Base-by-base conservation (phyloP, 2,888 invertebrate species). In the Yponomeuta sedellus region DNA sequence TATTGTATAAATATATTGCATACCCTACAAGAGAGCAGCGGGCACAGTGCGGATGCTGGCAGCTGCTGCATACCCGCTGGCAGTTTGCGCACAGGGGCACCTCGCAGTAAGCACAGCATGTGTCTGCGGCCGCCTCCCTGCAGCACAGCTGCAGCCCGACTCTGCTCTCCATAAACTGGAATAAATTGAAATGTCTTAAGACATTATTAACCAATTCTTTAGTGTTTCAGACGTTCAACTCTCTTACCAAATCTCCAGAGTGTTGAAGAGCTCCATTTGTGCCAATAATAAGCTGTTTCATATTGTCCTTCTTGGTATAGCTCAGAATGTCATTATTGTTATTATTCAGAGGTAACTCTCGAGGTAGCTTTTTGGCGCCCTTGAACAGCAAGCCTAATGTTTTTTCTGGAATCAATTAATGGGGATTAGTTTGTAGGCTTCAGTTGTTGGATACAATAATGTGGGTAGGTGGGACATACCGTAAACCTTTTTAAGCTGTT, bases 251-350 rank as follows among this genome's bases (percentile, higher is more conserved):
- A 69, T 70, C 75, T 56, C 82, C 82, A 52, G 81, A 75, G 71
- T 79, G 80, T 64, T 77, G 67, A n/a, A 90, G 79, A 52, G 75
- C 72, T 3, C 90, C 88, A 69, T 89, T 77, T 70, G 80, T 85
- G 4, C 83, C 80, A 68, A 91, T 85, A 67, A 82, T 81, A 56
- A 91, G 71, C 70, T 91, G 90, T 71, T 85, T 91, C 81, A 84
- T 79, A 69, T 78, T 78, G 69, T 84, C 81, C 68, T 79, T 83
- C 68, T 75, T 82, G 11, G 67, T 69, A 25, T 68, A 64, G 34
- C 69, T 71, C 1, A 69, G 52, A 11, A 65, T 56, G 58, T 74
- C 74, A 52, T 34, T 34, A 34, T 52, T 52, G 44, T 52, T 52
- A 16, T 52, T 52, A 16, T 52, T 52, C 44, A 52, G 44, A 52